Evolutionary conservation across 2,113 vertebrate species (phyloP), one percentile per base, ranked within the genome.

Genomic region (Dipodomys merriami): DNA sequence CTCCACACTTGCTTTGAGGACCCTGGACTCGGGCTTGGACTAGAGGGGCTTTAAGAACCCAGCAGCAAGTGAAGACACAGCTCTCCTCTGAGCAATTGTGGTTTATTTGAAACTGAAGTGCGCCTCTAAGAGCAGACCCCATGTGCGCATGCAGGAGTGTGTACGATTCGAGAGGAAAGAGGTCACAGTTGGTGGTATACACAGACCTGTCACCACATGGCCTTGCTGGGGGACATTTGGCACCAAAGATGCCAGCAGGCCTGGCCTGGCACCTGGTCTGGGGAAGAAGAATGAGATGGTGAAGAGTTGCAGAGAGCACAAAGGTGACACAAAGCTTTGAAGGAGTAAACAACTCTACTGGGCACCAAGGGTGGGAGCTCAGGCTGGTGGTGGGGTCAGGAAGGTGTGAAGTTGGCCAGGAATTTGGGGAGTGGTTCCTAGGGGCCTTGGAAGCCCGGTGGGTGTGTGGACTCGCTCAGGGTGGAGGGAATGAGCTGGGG

Each of bases 111-210:
- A 33, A 0, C 3, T 6, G 71, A 22, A 2, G 0, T 7, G 18
- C 1, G 35, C 39, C 11, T n/a, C 9, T 11, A 7, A 33, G 5
- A 39, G 60, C 35, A 5, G n/a, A 49, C 15, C 10, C 74, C 13
- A 19, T 11, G 30, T n/a, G 35, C 5, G 2, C 0, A 0, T 13
- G 20, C 29, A 16, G 10, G 6, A 27, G 1, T 15, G 6, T 62
- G 60, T 3, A 22, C 5, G 20, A 7, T 7, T 19, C 12, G 35
- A 22, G 69, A 44, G 69, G 39, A 30, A 35, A 46, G 9, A 33
- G 22, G 5, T 12, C 27, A 0, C 22, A 0, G 57, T 4, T 27
- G 57, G 67, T 15, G 39, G 11, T 22, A 16, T 25, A 11, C 4
- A 6, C 4, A 35, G 29, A 7, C 23, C 30, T 5, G 2, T 6